Evolutionary conservation across 2,888 invertebrate genomes (phyloP).

Genomic region (Elegia similella): DNA sequence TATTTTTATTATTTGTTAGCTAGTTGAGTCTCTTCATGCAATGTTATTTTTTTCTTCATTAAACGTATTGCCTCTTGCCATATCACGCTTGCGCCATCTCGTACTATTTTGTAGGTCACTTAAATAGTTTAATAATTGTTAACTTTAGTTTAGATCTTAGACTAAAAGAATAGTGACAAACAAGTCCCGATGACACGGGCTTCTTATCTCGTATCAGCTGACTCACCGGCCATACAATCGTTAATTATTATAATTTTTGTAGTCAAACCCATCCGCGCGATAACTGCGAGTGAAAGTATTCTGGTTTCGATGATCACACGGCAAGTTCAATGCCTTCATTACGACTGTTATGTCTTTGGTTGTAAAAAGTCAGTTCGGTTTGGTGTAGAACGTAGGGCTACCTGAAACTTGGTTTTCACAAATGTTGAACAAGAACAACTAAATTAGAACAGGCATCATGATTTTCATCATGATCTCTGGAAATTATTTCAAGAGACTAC

Average conservation of each 20-base stretch:
- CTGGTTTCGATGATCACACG: slow-evolving; percentile 66
- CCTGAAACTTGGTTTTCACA: background rate
- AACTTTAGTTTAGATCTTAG: background rate
- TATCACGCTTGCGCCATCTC: no score
- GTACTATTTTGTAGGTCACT: no score
- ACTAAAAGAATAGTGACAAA: slow-evolving; percentile 22
- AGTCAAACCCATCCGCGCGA: slow-evolving; percentile 60
- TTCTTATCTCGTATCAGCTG: slow-evolving; percentile 70
- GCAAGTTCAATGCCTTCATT: slow-evolving; percentile 80
- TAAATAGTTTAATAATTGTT: no score
- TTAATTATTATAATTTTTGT: slow-evolving; percentile 74
- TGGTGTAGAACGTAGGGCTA: background rate
- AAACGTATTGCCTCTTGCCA: no score
- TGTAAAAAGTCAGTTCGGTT: background rate
- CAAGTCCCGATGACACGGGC: slow-evolving; percentile 57
- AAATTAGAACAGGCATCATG: no score
- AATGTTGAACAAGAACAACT: background rate
- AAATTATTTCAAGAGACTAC: no score
- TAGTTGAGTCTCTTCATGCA: no score
- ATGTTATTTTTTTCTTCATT: no score
- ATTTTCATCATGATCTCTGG: no score
- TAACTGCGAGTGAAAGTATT: slow-evolving; percentile 76
- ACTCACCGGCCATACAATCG: slow-evolving; percentile 70
- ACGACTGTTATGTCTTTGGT: slow-evolving; percentile 54
- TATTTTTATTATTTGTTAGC: no score